A percentile compares a stretch with the other conserved stretches of the same genome.
Evolutionary conservation across 2,888 invertebrate genomes (phyloP).

Genomic region (Drosophila ustulata): DNA sequence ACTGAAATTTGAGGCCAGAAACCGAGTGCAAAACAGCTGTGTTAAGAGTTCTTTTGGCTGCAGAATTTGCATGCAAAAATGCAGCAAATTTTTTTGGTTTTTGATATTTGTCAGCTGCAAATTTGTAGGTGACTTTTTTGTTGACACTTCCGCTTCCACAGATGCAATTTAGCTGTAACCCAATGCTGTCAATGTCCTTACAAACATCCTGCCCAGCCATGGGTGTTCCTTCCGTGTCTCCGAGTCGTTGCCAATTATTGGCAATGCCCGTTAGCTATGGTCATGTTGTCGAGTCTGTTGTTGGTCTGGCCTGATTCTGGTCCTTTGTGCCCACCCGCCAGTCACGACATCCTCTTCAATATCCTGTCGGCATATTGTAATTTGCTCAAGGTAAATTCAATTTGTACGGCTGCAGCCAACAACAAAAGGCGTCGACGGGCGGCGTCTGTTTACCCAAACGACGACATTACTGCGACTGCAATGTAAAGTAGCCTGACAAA

Average conservation of each 20-base stretch:
- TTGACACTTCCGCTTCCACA: conserved; percentile 54
- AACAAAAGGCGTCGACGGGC: conserved; percentile 32
- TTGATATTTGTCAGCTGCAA: conserved; percentile 51
- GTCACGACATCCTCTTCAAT: conserved; percentile 22
- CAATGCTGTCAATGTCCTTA: conserved; percentile 49
- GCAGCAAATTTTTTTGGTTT: conserved; percentile 19
- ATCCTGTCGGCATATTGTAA: conserved; percentile 38
- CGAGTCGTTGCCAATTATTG: conserved; percentile 39
- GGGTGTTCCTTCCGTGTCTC: conserved; percentile 28
- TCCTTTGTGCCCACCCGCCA: conserved; percentile 36
- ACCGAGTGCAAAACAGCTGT: conserved; percentile 43
- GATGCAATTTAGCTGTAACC: conserved; percentile 66
- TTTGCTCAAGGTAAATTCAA: conserved; percentile 53
- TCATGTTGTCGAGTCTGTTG: conserved; percentile 29
- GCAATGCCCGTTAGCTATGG: conserved; percentile 52
- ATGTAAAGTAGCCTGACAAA: conserved; percentile 45
- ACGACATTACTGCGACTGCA: conserved; percentile 26
- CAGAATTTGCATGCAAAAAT: conserved; percentile 53
- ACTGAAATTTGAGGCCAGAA: conserved; percentile 45
- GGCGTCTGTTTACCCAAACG: conserved; percentile 51
- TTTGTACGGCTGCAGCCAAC: conserved; percentile 33
- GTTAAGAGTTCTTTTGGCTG: conserved; percentile 7
- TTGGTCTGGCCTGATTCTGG: neutral
- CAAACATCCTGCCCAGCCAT: conserved; percentile 55
- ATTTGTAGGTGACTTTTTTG: conserved; percentile 39